Evolutionary conservation across 1,140 invertebrate species (phyloP).

Genomic region (Aphelinus certus): DNA sequence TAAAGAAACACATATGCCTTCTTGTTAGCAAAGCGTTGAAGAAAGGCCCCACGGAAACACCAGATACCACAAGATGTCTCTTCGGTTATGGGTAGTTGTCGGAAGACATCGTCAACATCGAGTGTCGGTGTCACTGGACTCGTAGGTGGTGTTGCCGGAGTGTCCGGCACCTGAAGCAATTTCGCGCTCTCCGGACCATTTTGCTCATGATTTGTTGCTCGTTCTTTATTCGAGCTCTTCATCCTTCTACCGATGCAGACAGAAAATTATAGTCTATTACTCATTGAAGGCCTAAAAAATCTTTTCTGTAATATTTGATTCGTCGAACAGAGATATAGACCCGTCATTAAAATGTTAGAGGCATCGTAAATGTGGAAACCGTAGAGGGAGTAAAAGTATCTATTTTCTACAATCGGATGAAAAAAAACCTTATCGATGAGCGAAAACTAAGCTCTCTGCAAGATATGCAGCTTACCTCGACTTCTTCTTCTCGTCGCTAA

Average conservation of each 20-base stretch:
- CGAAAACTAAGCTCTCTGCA: no score
- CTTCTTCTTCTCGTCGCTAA: no score
- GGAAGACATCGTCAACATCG: constrained; percentile 67
- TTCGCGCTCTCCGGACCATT: constrained; percentile 58
- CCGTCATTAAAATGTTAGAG: no score
- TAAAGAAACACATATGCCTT: constrained; percentile 79
- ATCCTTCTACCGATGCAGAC: constrained; percentile 26
- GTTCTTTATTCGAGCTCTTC: constrained; percentile 49
- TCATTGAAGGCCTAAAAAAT: no score
- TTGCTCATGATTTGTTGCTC: constrained; percentile 51
- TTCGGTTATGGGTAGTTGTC: constrained; percentile 67
- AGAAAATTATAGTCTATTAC: no score
- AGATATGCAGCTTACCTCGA: no score
- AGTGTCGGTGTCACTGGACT: constrained; percentile 44
- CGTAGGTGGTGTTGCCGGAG: constrained; percentile 25
- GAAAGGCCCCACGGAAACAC: constrained; percentile 66
- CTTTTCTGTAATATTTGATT: no score
- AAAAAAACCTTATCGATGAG: no score
- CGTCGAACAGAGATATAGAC: no score
- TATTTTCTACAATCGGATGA: no score
- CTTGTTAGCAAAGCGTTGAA: constrained; percentile 79
- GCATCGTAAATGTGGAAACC: no score
- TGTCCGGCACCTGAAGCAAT: constrained; percentile 52
- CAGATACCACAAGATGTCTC: constrained; percentile 74
- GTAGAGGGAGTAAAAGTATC: no score